Percentiles rank a stretch among this genome's conserved stretches.
phyloP scores from a whole-genome alignment of 2,113 vertebrate genomes.

The Petrocephalus zakoni region DNA sequence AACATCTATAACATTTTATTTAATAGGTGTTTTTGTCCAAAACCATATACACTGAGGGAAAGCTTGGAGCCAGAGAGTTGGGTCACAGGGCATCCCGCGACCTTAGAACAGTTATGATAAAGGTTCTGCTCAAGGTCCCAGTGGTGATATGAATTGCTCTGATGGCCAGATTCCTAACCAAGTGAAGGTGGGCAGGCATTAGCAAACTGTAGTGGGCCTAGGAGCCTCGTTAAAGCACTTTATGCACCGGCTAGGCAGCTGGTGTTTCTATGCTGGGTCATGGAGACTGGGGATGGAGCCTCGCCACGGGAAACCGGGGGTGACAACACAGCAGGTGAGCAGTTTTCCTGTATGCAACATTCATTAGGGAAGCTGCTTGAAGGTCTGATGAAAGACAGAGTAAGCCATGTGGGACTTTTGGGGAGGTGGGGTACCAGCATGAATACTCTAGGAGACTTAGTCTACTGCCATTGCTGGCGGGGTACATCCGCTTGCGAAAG shows the following conservation, averaged over 20 bases:
- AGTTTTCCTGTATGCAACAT: not conserved
- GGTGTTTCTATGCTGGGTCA: too few relatives aligned
- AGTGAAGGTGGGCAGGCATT: not conserved
- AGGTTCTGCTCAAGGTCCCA: too few relatives aligned
- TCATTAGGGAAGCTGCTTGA: not conserved
- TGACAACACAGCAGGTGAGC: not conserved
- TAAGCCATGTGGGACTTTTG: not conserved
- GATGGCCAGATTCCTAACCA: not conserved
- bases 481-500: not conserved
- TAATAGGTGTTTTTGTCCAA: not conserved
- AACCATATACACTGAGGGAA: not conserved
- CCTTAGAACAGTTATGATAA: too few relatives aligned
- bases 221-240: too few relatives aligned
- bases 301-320: not conserved
- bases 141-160: too few relatives aligned
- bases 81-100: too few relatives aligned
- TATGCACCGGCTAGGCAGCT: too few relatives aligned
- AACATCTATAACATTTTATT: not conserved
- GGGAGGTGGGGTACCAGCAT: not conserved
- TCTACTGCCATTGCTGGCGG: not conserved
- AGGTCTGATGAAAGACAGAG: not conserved
- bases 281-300: not conserved
- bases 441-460: not conserved
- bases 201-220: not conserved
- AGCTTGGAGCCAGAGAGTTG: too few relatives aligned